A percentile compares a stretch with the other conserved stretches of the same genome.
Evolutionary conservation across 2,888 invertebrate genomes (phyloP).

Genomic region (Pyrocoelia pectoralis): DNA sequence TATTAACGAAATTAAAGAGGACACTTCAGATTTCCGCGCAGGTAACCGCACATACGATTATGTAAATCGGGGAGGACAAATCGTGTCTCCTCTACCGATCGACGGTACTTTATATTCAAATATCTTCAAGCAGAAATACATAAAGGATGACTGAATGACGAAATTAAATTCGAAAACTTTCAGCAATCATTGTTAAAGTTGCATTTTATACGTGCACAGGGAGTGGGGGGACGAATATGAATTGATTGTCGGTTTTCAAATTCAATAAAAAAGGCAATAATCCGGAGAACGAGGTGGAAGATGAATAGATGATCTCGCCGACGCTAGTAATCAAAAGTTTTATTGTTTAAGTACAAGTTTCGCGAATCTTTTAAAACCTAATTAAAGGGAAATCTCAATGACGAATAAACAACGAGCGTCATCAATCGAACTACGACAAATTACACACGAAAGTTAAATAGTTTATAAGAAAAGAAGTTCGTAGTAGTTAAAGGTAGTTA

Average conservation of each 20-base stretch:
- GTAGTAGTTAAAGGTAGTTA: conserved; percentile 38
- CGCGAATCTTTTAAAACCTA: conserved; percentile 48
- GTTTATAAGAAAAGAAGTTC: conserved; percentile 45
- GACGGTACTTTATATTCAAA: conserved; percentile 54
- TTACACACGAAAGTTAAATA: conserved; percentile 48
- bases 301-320: conserved; percentile 53
- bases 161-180: conserved; percentile 52
- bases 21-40: conserved; percentile 42
- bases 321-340: conserved; percentile 49
- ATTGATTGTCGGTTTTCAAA: conserved; percentile 32
- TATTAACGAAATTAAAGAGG: conserved; percentile 41
- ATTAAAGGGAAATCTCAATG: conserved; percentile 40
- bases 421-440: conserved; percentile 28
- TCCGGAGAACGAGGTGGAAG: conserved; percentile 52
- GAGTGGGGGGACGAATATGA: conserved; percentile 29
- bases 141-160: conserved; percentile 38
- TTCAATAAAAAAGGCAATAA: conserved; percentile 50
- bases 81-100: conserved; percentile 32
- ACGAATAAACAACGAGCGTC: conserved; percentile 23
- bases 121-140: conserved; percentile 49
- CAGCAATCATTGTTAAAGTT: conserved; percentile 54
- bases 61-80: conserved; percentile 46
- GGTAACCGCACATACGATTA: conserved; percentile 52
- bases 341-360: conserved; percentile 40
- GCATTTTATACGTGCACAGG: conserved; percentile 53